Evolutionary conservation across 2,113 vertebrate genomes (phyloP).

Genomic region (Butorides virescens): DNA sequence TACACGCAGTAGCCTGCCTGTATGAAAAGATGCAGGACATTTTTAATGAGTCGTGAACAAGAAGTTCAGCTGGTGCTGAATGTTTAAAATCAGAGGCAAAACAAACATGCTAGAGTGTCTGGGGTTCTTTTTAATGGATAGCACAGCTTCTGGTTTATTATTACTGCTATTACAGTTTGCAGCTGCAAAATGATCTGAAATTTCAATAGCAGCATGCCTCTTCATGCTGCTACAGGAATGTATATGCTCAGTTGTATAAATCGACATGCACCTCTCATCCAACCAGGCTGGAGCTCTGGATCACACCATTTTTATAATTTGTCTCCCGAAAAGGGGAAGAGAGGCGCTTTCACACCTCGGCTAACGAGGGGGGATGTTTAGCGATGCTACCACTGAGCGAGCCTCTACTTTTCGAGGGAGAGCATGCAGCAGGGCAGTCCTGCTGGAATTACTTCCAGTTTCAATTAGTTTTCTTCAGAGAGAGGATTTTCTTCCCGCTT

Average conservation of each 20-base stretch:
- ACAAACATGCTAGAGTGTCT: slow-evolving; percentile 52
- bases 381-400: background rate
- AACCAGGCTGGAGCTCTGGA: slow-evolving; percentile 51
- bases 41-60: slow-evolving; percentile 35
- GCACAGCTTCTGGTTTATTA: slow-evolving; percentile 69
- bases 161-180: slow-evolving; percentile 65
- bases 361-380: background rate
- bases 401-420: background rate
- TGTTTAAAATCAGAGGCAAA: slow-evolving; percentile 55
- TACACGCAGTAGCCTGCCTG: background rate
- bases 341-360: background rate
- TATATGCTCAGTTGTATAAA: slow-evolving; percentile 10
- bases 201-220: slow-evolving; percentile 64
- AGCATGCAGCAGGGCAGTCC: background rate
- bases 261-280: slow-evolving; percentile 33
- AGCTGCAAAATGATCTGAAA: slow-evolving; percentile 66
- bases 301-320: slow-evolving; percentile 45
- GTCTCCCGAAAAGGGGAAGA: slow-evolving; percentile 16
- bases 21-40: slow-evolving; percentile 7
- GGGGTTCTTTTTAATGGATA: slow-evolving; percentile 65
- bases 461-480: slow-evolving; percentile 17
- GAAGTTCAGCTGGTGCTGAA: slow-evolving; percentile 62
- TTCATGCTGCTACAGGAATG: slow-evolving; percentile 51
- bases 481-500: slow-evolving; percentile 55
- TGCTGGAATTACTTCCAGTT: slow-evolving; percentile 27